Conservation (phyloP, 2,888 invertebrate species). For the Patella depressa region DNA sequence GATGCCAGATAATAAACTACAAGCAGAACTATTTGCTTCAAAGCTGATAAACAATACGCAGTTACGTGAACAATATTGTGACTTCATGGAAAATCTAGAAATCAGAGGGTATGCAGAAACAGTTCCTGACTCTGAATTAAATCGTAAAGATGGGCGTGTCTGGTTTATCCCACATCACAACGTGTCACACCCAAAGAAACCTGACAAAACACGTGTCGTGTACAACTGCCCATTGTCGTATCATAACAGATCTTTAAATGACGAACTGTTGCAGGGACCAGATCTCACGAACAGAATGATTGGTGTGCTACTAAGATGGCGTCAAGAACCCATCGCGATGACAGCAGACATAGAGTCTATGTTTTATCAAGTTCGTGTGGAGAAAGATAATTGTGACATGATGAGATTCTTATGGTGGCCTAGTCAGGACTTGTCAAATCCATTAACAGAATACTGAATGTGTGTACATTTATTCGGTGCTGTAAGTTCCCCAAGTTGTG, state of each 20-base stretch:
- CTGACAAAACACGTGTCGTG: constrained; percentile 29
- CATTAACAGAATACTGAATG: background rate
- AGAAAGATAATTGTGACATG: constrained; percentile 26
- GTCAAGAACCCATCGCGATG: constrained; percentile 37
- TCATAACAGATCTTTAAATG: constrained; percentile 36
- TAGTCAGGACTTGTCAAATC: background rate
- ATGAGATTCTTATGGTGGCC: constrained; percentile 39
- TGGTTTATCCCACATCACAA: constrained; percentile 38
- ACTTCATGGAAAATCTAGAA: constrained; percentile 29
- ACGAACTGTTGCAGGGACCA: constrained; percentile 38
- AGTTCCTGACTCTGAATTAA: constrained; percentile 12
- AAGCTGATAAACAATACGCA: no score
- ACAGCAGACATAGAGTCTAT: constrained; percentile 39
- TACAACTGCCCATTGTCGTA: constrained; percentile 36
- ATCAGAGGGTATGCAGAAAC: constrained; percentile 25
- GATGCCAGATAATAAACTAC: no score
- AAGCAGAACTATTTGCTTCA: no score
- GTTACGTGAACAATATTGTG: constrained; percentile 10
- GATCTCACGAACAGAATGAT: constrained; percentile 41
- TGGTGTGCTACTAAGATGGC: constrained; percentile 37
- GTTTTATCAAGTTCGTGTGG: constrained; percentile 35
- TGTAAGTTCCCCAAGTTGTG: background rate
- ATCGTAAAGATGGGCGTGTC: constrained; percentile 14
- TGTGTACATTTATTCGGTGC: background rate
- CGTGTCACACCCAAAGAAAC: constrained; percentile 34